Base-by-base conservation (phyloP, 2,113 vertebrate genomes). In the Leptodactylus fuscus region DNA sequence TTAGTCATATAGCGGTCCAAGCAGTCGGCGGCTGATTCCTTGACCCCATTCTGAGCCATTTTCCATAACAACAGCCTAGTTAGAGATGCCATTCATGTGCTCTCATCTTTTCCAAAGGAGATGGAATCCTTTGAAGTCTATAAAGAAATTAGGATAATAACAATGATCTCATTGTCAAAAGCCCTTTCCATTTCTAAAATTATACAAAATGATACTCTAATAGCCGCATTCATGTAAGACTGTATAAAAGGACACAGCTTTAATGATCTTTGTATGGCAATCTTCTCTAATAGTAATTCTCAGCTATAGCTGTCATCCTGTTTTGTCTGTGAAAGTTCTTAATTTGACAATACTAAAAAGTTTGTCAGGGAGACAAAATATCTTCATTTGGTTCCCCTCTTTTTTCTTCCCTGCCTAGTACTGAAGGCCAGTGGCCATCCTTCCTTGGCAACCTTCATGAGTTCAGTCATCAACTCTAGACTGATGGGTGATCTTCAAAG, bases 111-210 rank as follows among this genome's bases (percentile, higher is more conserved):
- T 27, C 34, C 15, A 41, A 55, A 38, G 0, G 20, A 58, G 1
- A 27, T 53, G 27, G 46, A 15, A n/a, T 38, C 36, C 7, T 79
- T 79, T 79, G 76, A 79, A 60, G 53, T 62, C 53, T 60, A 55
- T 60, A 4, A 80, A n/a, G 32, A 80, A 80, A 80, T 58, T 62
- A 62, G 73, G 2, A 32, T n/a, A 18, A 49, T 24, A 58, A 80
- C 53, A 62, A 62, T 80, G 53, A 60, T 60, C 77, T 60, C 22
- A 60, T 41, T 41, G 55, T 80, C 34, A 62, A 41, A 41, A 44
- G 15, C 7, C 0, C 22, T 44, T 79, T 60, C 11, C 24, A 41
- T 53, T 76, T 29, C 15, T 44, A 22, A 53, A 77, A 78, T 80
- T 62, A 60, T 80, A 16, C 7, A 15, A 62, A 58, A 44, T 27